Base-by-base conservation (phyloP, 1,140 invertebrate genomes). In the Drosophila sp. region DNA sequence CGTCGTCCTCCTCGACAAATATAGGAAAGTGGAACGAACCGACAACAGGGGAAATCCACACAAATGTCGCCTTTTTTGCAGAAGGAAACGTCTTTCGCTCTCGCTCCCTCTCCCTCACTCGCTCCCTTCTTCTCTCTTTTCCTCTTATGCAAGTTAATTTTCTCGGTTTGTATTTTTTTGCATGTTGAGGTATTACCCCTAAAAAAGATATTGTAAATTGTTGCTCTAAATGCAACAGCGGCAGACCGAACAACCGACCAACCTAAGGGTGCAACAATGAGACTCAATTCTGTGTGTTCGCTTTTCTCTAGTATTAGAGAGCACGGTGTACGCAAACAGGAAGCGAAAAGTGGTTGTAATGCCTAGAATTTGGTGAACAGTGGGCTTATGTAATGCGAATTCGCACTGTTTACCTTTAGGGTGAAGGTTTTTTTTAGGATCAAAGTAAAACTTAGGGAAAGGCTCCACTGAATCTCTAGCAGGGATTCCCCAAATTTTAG, bases 11-110 rank as follows among this genome's bases (percentile, higher is more conserved):
- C 35, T 38, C 35, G 2, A 11, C 57, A 61, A 64, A 69, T 47
- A 35, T 67, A 60, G 66, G 63, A 87, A 81, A 87, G 69, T 76
- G 81, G 80, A 84, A 73, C 81, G 76, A 72, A 69, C 76, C 50
- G 54, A 74, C 29, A 55, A 75, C 72, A 32, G 23, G 27, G 40
- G 64, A 70, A 66, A 63, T 71, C 60, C 33, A 73, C 33, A 73
- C 68, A 82, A 82, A 82, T 77, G 70, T 80, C 74, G 70, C 67
- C 58, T 35, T 40, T 70, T 65, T 73, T 63, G 38, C 38, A 17
- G 11, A 44, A 23, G 30, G 35, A 61, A n/a, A 55, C 54, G 27
- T 47, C 68, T 58, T 33, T 69, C 8, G 10, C 35, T 38, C 35
- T 38, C 8, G 1, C 35, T 10, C 35, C 27, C 40, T 41, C 44